Percentiles rank a stretch among this genome's conserved stretches.
These are phyloP conservation scores for Rhineura floridana DNA, from an alignment of 2,113 vertebrate species.

Conservation along the genomic window DNA sequence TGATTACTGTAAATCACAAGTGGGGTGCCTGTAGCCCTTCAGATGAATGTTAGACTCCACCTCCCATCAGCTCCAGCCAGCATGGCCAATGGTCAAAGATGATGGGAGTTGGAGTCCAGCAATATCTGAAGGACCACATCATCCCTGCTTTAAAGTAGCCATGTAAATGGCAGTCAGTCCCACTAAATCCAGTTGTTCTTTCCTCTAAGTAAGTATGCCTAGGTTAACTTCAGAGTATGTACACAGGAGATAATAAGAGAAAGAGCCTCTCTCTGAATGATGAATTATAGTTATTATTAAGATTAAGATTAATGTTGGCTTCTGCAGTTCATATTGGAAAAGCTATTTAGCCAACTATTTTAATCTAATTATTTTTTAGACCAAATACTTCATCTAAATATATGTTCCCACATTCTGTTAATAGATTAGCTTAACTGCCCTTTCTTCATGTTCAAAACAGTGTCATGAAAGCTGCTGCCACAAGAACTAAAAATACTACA, in stretches of 20 bases:
- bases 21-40: neutral
- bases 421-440: neutral
- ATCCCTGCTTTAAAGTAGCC: neutral
- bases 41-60: no score
- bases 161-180: neutral
- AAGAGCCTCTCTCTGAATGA: neutral
- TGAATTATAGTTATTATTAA: neutral
- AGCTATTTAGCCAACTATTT: neutral
- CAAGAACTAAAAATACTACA: slow-evolving; percentile 53
- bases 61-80: no score
- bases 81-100: no score
- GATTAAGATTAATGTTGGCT: neutral
- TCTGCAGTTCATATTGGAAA: neutral
- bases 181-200: neutral
- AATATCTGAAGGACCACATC: no score
- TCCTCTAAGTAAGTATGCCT: neutral
- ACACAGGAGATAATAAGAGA: neutral
- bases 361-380: neutral
- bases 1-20: neutral
- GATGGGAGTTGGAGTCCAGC: no score
- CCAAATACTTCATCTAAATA: neutral
- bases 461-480: neutral
- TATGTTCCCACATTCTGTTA: neutral
- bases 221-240: neutral
- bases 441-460: neutral